Percentiles rank a stretch among this genome's conserved stretches.
phyloP scores from a whole-genome alignment of 2,888 invertebrate genomes.

The Agrochola circellaris region DNA sequence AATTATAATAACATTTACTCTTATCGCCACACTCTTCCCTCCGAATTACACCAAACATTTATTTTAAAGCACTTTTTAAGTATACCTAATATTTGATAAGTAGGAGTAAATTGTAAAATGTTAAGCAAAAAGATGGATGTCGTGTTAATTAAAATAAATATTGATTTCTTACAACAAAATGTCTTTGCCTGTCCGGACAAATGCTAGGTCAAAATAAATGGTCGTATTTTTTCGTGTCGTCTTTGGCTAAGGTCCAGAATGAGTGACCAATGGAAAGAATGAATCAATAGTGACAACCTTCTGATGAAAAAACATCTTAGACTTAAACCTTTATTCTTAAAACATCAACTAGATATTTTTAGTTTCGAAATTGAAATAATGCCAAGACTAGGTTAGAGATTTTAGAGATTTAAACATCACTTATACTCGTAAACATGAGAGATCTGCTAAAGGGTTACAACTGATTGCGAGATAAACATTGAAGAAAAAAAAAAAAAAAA shows the following conservation, averaged over 20 bases:
- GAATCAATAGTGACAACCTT: conserved; percentile 37
- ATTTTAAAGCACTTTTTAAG: background rate
- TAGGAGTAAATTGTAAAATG: background rate
- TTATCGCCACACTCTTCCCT: background rate
- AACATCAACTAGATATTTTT: background rate
- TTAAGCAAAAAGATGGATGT: background rate
- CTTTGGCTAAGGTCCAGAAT: conserved; percentile 48
- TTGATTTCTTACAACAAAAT: conserved; percentile 24
- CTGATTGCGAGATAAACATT: too few relatives aligned
- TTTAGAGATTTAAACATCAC: too few relatives aligned
- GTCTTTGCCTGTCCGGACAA: conserved; percentile 19
- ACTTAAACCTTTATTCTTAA: background rate
- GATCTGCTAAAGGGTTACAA: too few relatives aligned
- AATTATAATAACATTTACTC: background rate
- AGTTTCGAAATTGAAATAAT: background rate
- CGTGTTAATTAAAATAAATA: conserved; percentile 5
- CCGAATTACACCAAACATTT: background rate
- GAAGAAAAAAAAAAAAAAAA: too few relatives aligned
- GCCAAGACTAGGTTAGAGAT: background rate
- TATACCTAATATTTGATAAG: background rate
- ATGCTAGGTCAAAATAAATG: conserved; percentile 39
- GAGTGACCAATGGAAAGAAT: conserved; percentile 28
- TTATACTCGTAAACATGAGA: too few relatives aligned
- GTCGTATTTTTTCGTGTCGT: conserved; percentile 19
- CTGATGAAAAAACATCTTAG: conserved; percentile 37